Conservation (phyloP, 1,140 invertebrate genomes). For the Campoletis sonorensis region DNA sequence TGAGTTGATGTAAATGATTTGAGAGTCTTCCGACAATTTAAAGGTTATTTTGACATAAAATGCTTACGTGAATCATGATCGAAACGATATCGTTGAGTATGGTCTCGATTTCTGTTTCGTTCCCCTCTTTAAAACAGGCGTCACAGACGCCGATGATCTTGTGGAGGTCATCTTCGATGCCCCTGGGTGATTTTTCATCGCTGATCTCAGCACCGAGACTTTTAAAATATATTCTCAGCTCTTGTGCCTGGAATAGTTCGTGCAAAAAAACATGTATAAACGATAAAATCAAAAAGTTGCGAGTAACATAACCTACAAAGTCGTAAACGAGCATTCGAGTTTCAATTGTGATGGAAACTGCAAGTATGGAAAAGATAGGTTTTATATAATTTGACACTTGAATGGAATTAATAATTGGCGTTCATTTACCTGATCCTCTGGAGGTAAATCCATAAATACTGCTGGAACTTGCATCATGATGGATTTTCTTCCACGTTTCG, state of each 20-base stretch:
- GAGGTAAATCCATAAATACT: constrained; percentile 88
- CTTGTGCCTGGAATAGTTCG: constrained; percentile 83
- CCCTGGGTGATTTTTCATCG: constrained; percentile 91
- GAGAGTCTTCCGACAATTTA: background rate
- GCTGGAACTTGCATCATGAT: constrained; percentile 84
- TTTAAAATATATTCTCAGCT: constrained; percentile 93
- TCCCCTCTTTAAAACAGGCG: constrained; percentile 91
- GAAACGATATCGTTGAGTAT: constrained; percentile 95
- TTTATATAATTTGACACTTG: constrained; percentile 31
- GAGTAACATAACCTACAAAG: background rate
- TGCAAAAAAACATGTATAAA: background rate
- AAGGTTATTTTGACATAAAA: constrained; percentile 41
- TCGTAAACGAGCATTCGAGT: background rate
- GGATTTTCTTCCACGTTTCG: constrained; percentile 51
- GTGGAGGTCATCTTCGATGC: constrained; percentile 94
- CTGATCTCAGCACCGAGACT: constrained; percentile 94
- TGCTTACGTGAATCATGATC: constrained; percentile 90
- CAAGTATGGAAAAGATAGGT: background rate
- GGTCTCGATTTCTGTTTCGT: constrained; percentile 88
- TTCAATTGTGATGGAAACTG: background rate
- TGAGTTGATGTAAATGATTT: too few relatives aligned
- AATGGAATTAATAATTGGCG: constrained; percentile 45
- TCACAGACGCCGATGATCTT: constrained; percentile 97
- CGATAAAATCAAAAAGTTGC: background rate
- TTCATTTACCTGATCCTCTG: constrained; percentile 85